phyloP scores from a whole-genome alignment of 2,797 vertebrate genomes.

The Synaphobranchus kaupii region DNA sequence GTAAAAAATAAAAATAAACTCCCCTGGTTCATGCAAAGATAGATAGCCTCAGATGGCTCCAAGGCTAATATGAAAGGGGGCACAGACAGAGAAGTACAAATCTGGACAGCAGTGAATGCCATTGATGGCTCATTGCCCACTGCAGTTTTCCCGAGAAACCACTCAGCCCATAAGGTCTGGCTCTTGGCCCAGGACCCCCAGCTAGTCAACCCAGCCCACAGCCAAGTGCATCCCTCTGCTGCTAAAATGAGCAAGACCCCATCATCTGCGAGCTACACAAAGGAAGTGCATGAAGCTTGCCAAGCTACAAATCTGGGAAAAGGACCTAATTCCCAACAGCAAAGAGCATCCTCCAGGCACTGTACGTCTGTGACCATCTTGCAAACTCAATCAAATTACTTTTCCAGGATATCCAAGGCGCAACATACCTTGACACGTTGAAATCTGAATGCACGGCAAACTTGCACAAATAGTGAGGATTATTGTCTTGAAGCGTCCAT shows the following conservation, averaged over 20 bases:
- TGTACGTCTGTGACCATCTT: neutral
- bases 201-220: constrained; percentile 2
- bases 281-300: constrained; percentile 20
- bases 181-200: constrained; percentile 23
- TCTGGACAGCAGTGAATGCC: neutral
- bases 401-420: neutral
- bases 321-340: constrained; percentile 15
- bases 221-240: constrained; percentile 16
- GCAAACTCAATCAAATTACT: neutral
- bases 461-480: neutral
- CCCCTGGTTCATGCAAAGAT: neutral
- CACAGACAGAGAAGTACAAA: neutral
- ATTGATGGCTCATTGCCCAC: constrained; percentile 15
- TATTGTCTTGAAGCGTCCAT: neutral
- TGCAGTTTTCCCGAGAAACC: constrained; percentile 7
- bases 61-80: neutral
- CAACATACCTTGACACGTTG: neutral
- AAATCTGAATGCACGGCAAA: neutral
- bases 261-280: constrained; percentile 27
- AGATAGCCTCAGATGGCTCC: neutral
- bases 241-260: constrained; percentile 25
- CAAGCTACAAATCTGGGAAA: constrained; percentile 34
- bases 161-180: constrained; percentile 16
- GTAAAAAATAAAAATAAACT: neutral
- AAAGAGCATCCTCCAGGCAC: neutral